These are phyloP conservation scores for Phoxinus phoxinus DNA, from an alignment of 2,113 vertebrate genomes.

Conservation along the genomic window DNA sequence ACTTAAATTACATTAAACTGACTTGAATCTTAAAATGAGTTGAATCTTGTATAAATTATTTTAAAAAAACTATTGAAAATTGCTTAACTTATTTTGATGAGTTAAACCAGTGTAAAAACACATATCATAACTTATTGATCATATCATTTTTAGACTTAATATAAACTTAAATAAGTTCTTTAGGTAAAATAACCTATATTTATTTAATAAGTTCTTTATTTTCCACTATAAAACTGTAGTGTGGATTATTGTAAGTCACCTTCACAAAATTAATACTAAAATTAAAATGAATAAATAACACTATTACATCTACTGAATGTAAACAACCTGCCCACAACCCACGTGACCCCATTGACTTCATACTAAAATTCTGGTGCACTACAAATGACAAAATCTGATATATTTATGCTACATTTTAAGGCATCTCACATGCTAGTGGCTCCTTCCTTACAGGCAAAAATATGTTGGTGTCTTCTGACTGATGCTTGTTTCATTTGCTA, in stretches of 20 bases:
- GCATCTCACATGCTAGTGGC: neutral
- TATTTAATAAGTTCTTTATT: no score
- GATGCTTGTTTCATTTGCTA: constrained; percentile 17
- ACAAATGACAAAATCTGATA: no score
- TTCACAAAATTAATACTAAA: neutral
- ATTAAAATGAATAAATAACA: neutral
- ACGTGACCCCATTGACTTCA: neutral
- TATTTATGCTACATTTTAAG: neutral
- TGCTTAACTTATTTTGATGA: no score
- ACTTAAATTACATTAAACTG: no score
- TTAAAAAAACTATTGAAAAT: no score
- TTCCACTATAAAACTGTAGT: neutral
- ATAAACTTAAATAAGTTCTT: no score
- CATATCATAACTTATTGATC: no score
- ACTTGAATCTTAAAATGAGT: no score
- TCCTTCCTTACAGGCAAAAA: neutral
- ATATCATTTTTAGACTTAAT: no score
- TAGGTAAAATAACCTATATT: no score
- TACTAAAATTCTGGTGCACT: neutral
- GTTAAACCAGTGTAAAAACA: no score
- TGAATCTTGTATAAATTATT: no score
- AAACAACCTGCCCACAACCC: neutral
- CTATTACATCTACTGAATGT: neutral
- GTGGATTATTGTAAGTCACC: neutral
- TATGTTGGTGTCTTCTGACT: constrained; percentile 20